Base-by-base conservation (phyloP, 2,888 invertebrate species). In the Erynnis tages region DNA sequence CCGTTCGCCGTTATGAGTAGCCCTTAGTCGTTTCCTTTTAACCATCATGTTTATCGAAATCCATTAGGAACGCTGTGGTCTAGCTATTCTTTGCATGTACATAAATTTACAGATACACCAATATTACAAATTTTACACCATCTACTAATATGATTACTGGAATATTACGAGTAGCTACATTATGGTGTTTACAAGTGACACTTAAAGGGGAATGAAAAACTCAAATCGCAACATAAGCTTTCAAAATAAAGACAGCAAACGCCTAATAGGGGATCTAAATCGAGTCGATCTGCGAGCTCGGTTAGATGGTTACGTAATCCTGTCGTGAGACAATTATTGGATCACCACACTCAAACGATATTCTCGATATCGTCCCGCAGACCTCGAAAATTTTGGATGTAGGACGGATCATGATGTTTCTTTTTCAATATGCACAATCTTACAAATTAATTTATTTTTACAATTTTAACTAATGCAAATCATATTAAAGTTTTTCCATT, bases 361-460 rank as follows among this genome's bases (percentile, higher is more conserved):
- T 47, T 56, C 57, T 59, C n/a, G n/a, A n/a, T n/a, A n/a, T 59
- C 46, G 53, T 54, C 47, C 54, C 54, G 38, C 54, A 44, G 54
- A 60, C 54, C 57, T 55, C 58, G 47, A 49, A 13, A 54, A 60
- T 34, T 53, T 54, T 54, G 54, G 35, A 40, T 59, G 55, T 56
- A 57, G 65, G 65, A 64, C 65, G 65, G 65, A 63, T 54, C 58
- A 56, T 63, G 58, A 62, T 58, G 47, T 57, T 56, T 54, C 43
- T 54, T 44, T 41, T 52, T 55, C 11, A 40, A 30, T 40, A 53
- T 47, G 50, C 50, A 50, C 50, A 50, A 17, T 47, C 43, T 52
- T 50, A 53, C 13, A 30, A 43, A 41, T 37, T 35, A 13, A 27
- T n/a, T 45, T 45, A 50, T 25, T 29, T 43, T 10, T 30, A 21